These are phyloP conservation scores for Bombus sylvicola DNA, from an alignment of 1,140 invertebrate genomes.

Conservation along the genomic window DNA sequence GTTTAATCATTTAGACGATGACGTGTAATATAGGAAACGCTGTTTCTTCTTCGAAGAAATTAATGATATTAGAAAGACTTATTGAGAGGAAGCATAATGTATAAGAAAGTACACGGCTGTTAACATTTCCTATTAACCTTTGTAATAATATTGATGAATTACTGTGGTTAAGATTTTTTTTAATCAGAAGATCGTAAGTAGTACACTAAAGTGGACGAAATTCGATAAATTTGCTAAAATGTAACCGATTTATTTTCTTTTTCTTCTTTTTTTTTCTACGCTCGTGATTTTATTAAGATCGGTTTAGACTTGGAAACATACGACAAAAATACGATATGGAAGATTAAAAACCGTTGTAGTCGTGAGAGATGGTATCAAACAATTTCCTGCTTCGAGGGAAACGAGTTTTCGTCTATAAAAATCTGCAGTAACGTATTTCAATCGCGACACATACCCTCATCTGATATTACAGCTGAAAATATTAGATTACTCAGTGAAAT, in stretches of 20 bases:
- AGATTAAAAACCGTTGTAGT: background rate
- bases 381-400: background rate
- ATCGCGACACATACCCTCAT: background rate
- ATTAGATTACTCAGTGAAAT: slow-evolving; percentile 18
- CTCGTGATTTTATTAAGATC: background rate
- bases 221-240: background rate
- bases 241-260: background rate
- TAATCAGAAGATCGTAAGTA: background rate
- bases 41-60: background rate
- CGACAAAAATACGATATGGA: background rate
- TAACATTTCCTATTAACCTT: background rate
- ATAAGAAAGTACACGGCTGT: background rate
- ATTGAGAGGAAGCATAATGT: background rate
- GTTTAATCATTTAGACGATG: background rate
- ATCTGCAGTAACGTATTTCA: background rate
- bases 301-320: background rate
- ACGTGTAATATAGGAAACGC: background rate
- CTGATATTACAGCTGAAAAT: slow-evolving; percentile 15
- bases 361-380: background rate
- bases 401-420: background rate
- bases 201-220: background rate
- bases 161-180: background rate
- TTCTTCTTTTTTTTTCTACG: too few relatives aligned
- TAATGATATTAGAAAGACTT: background rate
- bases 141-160: background rate